Evolutionary conservation across 2,888 invertebrate genomes (phyloP).

Genomic region (Leptopilina syphax): DNA sequence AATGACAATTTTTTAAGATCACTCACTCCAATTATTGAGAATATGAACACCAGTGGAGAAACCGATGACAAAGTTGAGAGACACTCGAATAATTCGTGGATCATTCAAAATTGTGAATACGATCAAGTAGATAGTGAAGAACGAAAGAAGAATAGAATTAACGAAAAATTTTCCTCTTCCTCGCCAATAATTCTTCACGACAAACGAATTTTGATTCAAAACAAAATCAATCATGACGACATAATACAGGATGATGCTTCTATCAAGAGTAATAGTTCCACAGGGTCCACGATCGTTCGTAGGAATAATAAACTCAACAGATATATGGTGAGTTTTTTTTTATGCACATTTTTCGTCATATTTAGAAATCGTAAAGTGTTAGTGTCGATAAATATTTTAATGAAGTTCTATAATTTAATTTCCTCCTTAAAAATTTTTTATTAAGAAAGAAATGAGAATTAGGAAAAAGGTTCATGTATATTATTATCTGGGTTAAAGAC

Average conservation of each 20-base stretch:
- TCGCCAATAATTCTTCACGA: conserved; percentile 56
- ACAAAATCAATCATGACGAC: conserved; percentile 43
- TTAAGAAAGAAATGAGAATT: too few species aligned
- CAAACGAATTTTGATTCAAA: conserved; percentile 48
- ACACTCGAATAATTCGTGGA: conserved; percentile 11
- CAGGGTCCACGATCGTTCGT: conserved; percentile 54
- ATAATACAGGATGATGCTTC: conserved; percentile 36
- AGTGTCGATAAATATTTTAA: not conserved
- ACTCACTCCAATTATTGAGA: conserved; percentile 32
- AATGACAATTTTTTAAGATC: conserved; percentile 20
- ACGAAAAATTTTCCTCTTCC: conserved; percentile 38
- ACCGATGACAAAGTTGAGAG: conserved; percentile 19
- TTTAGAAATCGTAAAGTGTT: not conserved
- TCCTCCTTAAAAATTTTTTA: too few species aligned
- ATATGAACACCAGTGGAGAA: conserved; percentile 20
- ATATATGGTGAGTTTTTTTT: conserved; percentile 61
- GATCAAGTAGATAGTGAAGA: conserved; percentile 6
- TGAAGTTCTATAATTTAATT: too few species aligned
- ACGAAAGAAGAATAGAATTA: not conserved
- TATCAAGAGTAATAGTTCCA: conserved; percentile 17
- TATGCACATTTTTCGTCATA: not conserved
- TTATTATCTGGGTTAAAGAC: not conserved
- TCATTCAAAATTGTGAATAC: conserved; percentile 17
- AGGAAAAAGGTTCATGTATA: not conserved
- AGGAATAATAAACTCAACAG: conserved; percentile 63